These are phyloP conservation scores for Mola mola DNA, from an alignment of 2,113 vertebrate genomes.

Conservation along the genomic window DNA sequence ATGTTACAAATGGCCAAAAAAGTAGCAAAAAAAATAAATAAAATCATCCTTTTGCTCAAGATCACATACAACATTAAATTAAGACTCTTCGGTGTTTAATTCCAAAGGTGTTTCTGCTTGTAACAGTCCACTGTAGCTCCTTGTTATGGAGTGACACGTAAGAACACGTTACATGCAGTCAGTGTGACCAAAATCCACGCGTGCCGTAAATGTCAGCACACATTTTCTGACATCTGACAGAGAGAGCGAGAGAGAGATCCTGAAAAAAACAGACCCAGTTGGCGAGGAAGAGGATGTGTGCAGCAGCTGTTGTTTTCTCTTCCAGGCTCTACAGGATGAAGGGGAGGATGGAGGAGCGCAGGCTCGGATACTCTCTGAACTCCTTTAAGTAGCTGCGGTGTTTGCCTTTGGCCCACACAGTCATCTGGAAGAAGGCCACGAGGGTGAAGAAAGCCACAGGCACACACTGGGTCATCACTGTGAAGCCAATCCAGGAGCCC, in stretches of 20 bases:
- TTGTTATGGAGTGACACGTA: slow-evolving; percentile 8
- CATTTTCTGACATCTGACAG: slow-evolving; percentile 4
- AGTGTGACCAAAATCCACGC: slow-evolving; percentile 20
- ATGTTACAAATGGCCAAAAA: slow-evolving; percentile 27
- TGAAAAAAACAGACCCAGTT: not conserved
- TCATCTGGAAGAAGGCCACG: slow-evolving; percentile 93
- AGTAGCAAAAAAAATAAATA: slow-evolving; percentile 47
- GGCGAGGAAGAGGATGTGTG: slow-evolving; percentile 9
- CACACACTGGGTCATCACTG: slow-evolving; percentile 93
- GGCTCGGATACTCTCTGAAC: slow-evolving; percentile 90
- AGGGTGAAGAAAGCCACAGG: slow-evolving; percentile 92
- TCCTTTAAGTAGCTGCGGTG: slow-evolving; percentile 92
- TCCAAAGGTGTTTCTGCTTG: slow-evolving; percentile 21
- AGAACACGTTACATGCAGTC: slow-evolving; percentile 10
- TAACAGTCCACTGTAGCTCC: slow-evolving; percentile 11
- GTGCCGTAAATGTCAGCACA: slow-evolving; percentile 15
- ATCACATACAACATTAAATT: slow-evolving; percentile 55
- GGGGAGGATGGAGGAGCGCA: slow-evolving; percentile 91
- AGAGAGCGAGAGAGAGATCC: too few relatives aligned
- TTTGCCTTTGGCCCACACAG: slow-evolving; percentile 93
- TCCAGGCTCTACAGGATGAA: slow-evolving; percentile 86
- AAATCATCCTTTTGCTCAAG: slow-evolving; percentile 12
- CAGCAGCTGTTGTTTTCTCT: slow-evolving; percentile 9
- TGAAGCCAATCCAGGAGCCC: slow-evolving; percentile 92
- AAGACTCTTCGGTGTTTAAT: slow-evolving; percentile 70